These are phyloP conservation scores for Turnix velox DNA, from an alignment of 2,113 vertebrate species.

Conservation along the genomic window DNA sequence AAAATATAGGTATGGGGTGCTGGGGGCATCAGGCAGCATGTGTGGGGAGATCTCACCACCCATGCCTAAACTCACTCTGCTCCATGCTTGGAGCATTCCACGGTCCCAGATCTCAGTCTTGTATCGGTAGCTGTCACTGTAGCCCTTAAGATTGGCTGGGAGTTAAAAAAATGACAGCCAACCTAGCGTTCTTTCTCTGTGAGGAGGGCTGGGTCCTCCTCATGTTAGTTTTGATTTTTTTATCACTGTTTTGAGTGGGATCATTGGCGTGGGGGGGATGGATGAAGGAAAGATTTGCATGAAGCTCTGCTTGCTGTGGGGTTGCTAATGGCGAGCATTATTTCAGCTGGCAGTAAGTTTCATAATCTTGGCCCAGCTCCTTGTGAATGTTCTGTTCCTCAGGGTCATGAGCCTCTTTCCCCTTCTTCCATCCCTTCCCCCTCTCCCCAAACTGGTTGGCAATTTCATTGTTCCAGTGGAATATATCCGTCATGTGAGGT, in stretches of 20 bases:
- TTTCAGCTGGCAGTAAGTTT: conserved; percentile 44
- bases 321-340: conserved; percentile 33
- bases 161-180: conserved; percentile 29
- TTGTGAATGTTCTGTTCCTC: conserved; percentile 22
- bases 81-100: background rate
- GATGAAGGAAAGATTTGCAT: conserved; percentile 31
- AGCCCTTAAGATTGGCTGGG: background rate
- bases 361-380: conserved; percentile 50
- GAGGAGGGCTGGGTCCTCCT: background rate
- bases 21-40: background rate
- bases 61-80: background rate
- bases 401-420: conserved; percentile 20
- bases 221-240: conserved; percentile 32
- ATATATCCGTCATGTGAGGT: conserved; percentile 55
- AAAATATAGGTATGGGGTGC: background rate
- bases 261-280: background rate
- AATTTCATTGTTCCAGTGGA: conserved; percentile 57
- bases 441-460: conserved; percentile 37
- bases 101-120: background rate
- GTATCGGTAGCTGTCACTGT: background rate
- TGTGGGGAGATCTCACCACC: background rate
- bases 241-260: background rate
- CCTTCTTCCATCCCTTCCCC: conserved; percentile 13
- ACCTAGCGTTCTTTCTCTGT: background rate
- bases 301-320: conserved; percentile 15